These are phyloP conservation scores for Diplazon laetatorius DNA, from an alignment of 2,888 invertebrate species.

Conservation along the genomic window DNA sequence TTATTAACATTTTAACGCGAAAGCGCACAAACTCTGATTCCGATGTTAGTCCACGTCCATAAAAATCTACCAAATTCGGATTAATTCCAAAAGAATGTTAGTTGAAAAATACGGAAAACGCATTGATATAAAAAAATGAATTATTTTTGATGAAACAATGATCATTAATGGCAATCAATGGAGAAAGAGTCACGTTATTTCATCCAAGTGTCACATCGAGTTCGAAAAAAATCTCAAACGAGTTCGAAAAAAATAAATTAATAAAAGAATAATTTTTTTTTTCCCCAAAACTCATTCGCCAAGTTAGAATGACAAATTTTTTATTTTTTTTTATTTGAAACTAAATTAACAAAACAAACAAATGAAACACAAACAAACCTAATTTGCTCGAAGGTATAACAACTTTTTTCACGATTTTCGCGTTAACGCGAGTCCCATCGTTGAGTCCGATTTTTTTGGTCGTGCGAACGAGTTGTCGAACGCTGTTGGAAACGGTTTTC, in stretches of 20 bases:
- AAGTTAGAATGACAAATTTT: no score
- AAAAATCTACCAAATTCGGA: no score
- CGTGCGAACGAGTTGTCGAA: constrained; percentile 72
- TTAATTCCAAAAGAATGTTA: no score
- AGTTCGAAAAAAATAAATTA: constrained; percentile 1
- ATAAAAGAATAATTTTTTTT: no score
- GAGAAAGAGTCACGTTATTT: constrained; percentile 2
- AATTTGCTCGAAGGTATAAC: constrained; percentile 72
- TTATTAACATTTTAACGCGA: no score
- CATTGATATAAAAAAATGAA: no score
- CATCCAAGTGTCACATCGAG: background rate
- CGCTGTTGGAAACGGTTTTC: constrained; percentile 70
- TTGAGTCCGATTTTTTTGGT: constrained; percentile 70
- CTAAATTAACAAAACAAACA: background rate
- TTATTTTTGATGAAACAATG: background rate
- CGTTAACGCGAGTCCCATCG: constrained; percentile 31
- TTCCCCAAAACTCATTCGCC: no score
- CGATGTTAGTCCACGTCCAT: no score
- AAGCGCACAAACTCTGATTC: no score
- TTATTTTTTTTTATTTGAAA: no score
- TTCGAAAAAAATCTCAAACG: constrained; percentile 1
- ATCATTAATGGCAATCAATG: background rate
- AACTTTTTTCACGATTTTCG: constrained; percentile 57
- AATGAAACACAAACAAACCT: constrained; percentile 62
- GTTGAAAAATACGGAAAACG: no score